These are phyloP conservation scores for Poecilia velifera DNA, from an alignment of 2,797 vertebrate genomes.

Conservation along the genomic window DNA sequence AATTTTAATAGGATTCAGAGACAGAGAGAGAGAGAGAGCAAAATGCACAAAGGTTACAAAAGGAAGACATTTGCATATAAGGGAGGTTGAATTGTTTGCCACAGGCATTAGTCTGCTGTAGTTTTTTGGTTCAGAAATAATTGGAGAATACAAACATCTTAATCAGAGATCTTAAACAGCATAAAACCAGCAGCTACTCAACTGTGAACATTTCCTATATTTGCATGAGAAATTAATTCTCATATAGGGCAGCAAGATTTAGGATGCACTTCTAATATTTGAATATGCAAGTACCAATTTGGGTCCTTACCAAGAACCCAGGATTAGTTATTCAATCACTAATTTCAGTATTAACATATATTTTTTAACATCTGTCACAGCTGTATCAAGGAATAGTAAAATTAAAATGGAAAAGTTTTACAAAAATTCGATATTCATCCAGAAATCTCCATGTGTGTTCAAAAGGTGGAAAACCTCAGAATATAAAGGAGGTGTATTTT, in stretches of 20 bases:
- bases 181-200: slow-evolving; percentile 4
- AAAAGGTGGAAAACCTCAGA: not conserved
- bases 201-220: slow-evolving; percentile 36
- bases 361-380: not conserved
- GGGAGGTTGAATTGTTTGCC: slow-evolving; percentile 33
- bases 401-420: not conserved
- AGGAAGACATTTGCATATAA: slow-evolving; percentile 47
- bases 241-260: not conserved
- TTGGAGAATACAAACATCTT: not conserved
- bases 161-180: not conserved
- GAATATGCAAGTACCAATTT: not conserved
- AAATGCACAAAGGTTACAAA: slow-evolving; percentile 28
- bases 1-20: slow-evolving; percentile 54
- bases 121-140: slow-evolving; percentile 8
- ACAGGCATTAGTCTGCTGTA: slow-evolving; percentile 45
- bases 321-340: not conserved
- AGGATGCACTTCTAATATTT: not conserved
- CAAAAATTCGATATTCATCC: not conserved
- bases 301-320: not conserved
- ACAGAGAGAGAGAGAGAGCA: slow-evolving; percentile 19
- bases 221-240: not conserved
- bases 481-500: not conserved
- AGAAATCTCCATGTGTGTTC: no score
- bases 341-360: not conserved
- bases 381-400: not conserved